Evolutionary conservation across 2,888 invertebrate species (phyloP).

Genomic region (Abrostola tripartita): DNA sequence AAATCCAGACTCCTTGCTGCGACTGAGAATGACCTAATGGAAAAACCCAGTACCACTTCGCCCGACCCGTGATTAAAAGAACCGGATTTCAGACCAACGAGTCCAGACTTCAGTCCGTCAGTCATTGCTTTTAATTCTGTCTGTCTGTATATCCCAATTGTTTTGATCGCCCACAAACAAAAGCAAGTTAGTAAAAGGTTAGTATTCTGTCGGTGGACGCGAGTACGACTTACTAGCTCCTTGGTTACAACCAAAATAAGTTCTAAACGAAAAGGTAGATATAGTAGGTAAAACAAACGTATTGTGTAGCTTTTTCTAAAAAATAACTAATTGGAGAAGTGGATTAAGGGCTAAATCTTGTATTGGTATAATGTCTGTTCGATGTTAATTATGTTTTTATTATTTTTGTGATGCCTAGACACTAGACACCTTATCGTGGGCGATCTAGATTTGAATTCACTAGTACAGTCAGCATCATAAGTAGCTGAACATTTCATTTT

Average conservation of each 20-base stretch:
- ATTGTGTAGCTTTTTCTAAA: not conserved
- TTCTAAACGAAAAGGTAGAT: conserved; percentile 9
- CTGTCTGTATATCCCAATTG: conserved; percentile 15
- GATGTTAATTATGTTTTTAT: too few relatives aligned
- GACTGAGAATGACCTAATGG: too few relatives aligned
- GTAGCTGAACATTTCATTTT: too few relatives aligned
- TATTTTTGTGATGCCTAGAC: too few relatives aligned
- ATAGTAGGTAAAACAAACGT: not conserved
- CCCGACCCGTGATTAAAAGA: too few relatives aligned
- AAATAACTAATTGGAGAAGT: not conserved
- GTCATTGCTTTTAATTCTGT: conserved; percentile 2
- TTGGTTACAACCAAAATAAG: conserved; percentile 38
- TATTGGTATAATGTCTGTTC: not conserved
- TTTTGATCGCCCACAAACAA: conserved; percentile 58
- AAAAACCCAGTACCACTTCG: too few relatives aligned
- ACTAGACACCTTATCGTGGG: too few relatives aligned
- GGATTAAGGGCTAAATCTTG: not conserved
- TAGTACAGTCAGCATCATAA: too few relatives aligned
- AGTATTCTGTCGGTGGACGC: conserved; percentile 58
- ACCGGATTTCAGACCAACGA: too few relatives aligned
- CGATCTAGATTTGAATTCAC: too few relatives aligned
- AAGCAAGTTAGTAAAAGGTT: conserved; percentile 56
- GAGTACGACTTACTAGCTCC: conserved; percentile 49
- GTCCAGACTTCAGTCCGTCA: too few relatives aligned
- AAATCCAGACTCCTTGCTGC: too few relatives aligned